These are phyloP conservation scores for Gallirallus australis DNA, from an alignment of 2,797 vertebrate genomes.

Conservation along the genomic window DNA sequence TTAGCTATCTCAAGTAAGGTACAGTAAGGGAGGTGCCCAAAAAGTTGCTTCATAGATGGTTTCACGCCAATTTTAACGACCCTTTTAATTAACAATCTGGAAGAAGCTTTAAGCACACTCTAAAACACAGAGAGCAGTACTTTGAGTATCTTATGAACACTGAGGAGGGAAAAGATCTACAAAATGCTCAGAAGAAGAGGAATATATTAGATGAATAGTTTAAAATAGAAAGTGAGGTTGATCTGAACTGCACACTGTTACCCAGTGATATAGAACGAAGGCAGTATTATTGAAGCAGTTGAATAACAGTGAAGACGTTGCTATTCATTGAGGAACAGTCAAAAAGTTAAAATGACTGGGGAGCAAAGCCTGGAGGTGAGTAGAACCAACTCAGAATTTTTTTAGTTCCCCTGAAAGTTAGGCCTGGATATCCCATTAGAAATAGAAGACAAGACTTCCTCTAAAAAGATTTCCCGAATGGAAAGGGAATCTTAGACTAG, in stretches of 20 bases:
- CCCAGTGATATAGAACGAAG: background rate
- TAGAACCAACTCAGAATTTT: background rate
- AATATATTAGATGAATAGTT: background rate
- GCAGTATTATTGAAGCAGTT: background rate
- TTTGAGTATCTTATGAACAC: background rate
- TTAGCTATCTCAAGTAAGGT: background rate
- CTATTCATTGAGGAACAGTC: background rate
- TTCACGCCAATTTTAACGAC: background rate
- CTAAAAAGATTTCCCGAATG: background rate
- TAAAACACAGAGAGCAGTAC: background rate
- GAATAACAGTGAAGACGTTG: background rate
- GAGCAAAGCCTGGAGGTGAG: background rate
- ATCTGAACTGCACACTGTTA: background rate
- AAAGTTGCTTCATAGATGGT: background rate
- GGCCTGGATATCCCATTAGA: background rate
- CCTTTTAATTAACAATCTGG: background rate
- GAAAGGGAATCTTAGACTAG: background rate
- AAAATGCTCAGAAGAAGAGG: background rate
- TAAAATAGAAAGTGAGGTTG: background rate
- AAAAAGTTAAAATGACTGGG: background rate
- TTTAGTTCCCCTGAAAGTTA: background rate
- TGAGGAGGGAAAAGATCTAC: background rate
- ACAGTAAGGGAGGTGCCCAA: background rate
- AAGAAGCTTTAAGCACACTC: background rate
- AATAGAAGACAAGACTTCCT: background rate